Conservation (phyloP, 2,113 vertebrate species). For the Emydura subglobosa region DNA sequence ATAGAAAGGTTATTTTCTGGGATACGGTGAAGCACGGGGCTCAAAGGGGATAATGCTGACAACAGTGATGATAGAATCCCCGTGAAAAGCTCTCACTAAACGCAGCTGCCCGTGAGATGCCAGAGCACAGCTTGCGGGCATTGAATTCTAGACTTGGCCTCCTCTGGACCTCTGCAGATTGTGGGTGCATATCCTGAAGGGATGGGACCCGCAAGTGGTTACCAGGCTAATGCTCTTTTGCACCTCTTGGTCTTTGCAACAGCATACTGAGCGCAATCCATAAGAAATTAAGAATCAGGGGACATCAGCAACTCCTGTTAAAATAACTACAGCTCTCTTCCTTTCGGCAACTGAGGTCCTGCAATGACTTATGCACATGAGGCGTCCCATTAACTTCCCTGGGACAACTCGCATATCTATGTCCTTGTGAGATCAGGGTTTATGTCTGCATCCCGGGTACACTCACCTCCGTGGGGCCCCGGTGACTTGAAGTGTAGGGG, state of each 20-base stretch:
- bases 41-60: background rate
- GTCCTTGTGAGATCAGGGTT: background rate
- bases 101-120: background rate
- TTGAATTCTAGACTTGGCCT: background rate
- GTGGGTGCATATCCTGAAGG: background rate
- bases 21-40: background rate
- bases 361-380: background rate
- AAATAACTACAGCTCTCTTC: background rate
- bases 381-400: background rate
- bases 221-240: background rate
- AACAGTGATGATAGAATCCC: background rate
- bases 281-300: background rate
- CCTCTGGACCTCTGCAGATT: background rate
- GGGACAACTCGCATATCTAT: background rate
- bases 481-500: background rate
- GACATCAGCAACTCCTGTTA: background rate
- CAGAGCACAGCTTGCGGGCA: background rate
- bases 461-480: background rate
- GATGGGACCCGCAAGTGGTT: background rate
- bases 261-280: background rate
- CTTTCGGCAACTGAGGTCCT: background rate
- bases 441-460: background rate
- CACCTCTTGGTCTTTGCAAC: background rate
- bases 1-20: background rate
- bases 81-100: background rate